Percentiles rank a stretch among this genome's conserved stretches.
Evolutionary conservation across 2,888 invertebrate species (phyloP).

Genomic region (Molorchus minor): DNA sequence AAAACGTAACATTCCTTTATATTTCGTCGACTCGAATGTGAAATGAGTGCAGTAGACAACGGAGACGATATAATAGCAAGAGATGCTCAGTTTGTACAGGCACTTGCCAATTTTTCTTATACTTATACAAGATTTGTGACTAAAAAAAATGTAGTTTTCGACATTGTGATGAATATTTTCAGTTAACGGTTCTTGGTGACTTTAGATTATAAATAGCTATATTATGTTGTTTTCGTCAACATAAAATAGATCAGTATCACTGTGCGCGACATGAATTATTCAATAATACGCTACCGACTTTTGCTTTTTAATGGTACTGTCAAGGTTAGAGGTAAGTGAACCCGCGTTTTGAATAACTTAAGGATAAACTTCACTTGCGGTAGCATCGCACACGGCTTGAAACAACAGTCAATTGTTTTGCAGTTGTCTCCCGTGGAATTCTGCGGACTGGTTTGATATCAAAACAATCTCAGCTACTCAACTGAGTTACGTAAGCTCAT

Average conservation of each 20-base stretch:
- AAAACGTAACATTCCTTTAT: too few relatives aligned
- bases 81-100: too few relatives aligned
- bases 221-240: slow-evolving; percentile 21
- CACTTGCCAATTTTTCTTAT: too few relatives aligned
- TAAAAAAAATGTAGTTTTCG: too few relatives aligned
- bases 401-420: not conserved
- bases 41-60: too few relatives aligned
- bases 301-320: slow-evolving; percentile 44
- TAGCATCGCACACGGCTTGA: not conserved
- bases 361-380: slow-evolving; percentile 1
- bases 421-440: not conserved
- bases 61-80: too few relatives aligned
- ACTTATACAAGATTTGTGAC: too few relatives aligned
- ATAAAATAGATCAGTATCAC: slow-evolving; percentile 44
- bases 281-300: slow-evolving; percentile 36
- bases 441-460: not conserved
- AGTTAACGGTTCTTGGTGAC: too few relatives aligned
- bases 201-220: too few relatives aligned
- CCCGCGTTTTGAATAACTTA: slow-evolving; percentile 24
- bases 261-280: slow-evolving; percentile 42
- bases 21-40: too few relatives aligned
- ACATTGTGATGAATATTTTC: too few relatives aligned
- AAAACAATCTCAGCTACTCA: not conserved
- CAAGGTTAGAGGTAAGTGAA: slow-evolving; percentile 48
- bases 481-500: not conserved